Evolutionary conservation across 2,888 invertebrate genomes (phyloP).

Genomic region (Odontomyia ornata): DNA sequence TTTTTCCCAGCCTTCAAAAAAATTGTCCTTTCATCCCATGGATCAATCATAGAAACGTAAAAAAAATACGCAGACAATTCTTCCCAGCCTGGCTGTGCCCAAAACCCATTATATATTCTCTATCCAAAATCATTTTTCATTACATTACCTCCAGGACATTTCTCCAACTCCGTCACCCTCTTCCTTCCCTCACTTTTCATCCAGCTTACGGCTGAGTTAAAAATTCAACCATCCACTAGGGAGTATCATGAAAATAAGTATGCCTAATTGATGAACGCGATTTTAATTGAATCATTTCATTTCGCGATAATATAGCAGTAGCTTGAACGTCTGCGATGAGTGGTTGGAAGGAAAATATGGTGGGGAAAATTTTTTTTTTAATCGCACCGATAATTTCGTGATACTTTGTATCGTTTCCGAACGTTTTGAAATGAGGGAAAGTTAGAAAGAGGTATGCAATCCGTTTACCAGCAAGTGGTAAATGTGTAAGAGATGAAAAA

Average conservation of each 20-base stretch:
- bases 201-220: not conserved
- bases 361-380: too few relatives aligned
- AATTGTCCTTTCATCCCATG: too few relatives aligned
- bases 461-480: not conserved
- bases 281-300: conserved; percentile 44
- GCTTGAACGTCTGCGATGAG: not conserved
- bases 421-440: not conserved
- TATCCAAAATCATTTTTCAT: too few relatives aligned
- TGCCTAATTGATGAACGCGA: conserved; percentile 42
- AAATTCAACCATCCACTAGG: conserved; percentile 14
- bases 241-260: conserved; percentile 25
- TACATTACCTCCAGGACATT: not conserved
- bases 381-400: not conserved
- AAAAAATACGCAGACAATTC: too few relatives aligned
- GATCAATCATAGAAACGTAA: too few relatives aligned
- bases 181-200: not conserved
- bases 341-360: too few relatives aligned
- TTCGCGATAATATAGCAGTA: not conserved
- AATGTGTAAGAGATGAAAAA: not conserved
- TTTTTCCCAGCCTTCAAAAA: too few relatives aligned
- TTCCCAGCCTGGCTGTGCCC: too few relatives aligned
- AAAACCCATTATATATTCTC: too few relatives aligned
- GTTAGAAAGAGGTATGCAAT: not conserved
- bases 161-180: not conserved
- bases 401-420: not conserved